A percentile compares a stretch with the other conserved stretches of the same genome.
Evolutionary conservation across 1,140 invertebrate species (phyloP).

Genomic region (Papilio glaucus): DNA sequence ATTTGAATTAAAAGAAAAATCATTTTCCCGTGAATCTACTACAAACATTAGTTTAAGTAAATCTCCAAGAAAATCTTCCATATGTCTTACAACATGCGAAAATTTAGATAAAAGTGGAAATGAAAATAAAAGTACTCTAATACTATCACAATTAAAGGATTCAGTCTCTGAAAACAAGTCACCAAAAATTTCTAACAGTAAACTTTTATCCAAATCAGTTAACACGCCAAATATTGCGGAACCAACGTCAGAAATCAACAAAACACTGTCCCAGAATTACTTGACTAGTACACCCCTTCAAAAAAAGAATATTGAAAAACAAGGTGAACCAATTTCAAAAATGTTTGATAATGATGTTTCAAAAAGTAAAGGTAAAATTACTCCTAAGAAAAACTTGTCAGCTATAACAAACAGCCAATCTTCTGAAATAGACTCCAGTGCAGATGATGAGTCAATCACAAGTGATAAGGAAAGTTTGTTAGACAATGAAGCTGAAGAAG

Average conservation of each 20-base stretch:
- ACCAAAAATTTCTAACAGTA: slow-evolving; percentile 39
- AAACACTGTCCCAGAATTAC: slow-evolving; percentile 51
- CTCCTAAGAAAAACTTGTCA: slow-evolving; percentile 40
- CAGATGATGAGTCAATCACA: slow-evolving; percentile 53
- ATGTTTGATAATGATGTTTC: slow-evolving; percentile 52
- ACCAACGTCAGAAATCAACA: slow-evolving; percentile 43
- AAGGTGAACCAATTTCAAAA: slow-evolving; percentile 62
- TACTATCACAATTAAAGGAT: slow-evolving; percentile 59
- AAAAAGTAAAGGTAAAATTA: slow-evolving; percentile 41
- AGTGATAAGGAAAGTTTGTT: slow-evolving; percentile 53
- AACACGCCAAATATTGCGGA: slow-evolving; percentile 36
- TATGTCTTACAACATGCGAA: slow-evolving; percentile 31
- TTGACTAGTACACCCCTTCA: slow-evolving; percentile 68
- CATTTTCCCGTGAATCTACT: not conserved
- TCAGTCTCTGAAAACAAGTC: slow-evolving; percentile 43
- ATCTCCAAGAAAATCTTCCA: slow-evolving; percentile 35
- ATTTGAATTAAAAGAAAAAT: slow-evolving; percentile 18
- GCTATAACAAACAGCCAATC: slow-evolving; percentile 43
- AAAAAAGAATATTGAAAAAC: slow-evolving; percentile 59
- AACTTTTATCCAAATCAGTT: slow-evolving; percentile 45
- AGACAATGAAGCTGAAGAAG: slow-evolving; percentile 70
- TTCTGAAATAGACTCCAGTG: slow-evolving; percentile 38
- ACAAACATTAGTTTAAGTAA: slow-evolving; percentile 26
- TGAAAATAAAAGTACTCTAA: slow-evolving; percentile 58
- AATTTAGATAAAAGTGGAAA: slow-evolving; percentile 43